These are phyloP conservation scores for Scomber scombrus DNA, from an alignment of 2,113 vertebrate species.

Conservation along the genomic window DNA sequence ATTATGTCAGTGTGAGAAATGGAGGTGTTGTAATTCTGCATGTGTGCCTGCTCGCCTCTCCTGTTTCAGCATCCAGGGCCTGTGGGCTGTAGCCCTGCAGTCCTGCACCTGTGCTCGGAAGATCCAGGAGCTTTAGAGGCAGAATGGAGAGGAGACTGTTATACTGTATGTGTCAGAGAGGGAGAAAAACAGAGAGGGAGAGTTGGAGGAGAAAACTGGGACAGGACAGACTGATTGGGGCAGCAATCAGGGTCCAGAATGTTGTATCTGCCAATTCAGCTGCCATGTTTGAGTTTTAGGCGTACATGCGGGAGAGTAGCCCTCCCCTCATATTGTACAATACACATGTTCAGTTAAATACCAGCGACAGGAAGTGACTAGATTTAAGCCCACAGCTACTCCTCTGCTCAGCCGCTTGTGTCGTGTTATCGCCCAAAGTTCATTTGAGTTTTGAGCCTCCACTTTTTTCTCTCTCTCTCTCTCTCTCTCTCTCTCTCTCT, in stretches of 20 bases:
- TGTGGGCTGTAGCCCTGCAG: constrained; percentile 69
- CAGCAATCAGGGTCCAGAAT: constrained; percentile 38
- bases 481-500: background rate
- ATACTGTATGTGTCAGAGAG: constrained; percentile 36
- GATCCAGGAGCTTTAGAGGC: constrained; percentile 69
- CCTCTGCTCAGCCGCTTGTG: constrained; percentile 60
- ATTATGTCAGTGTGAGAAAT: constrained; percentile 84
- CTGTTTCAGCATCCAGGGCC: constrained; percentile 71
- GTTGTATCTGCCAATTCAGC: constrained; percentile 49
- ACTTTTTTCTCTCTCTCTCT: background rate
- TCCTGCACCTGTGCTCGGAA: constrained; percentile 74
- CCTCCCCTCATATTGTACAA: constrained; percentile 14
- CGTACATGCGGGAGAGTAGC: constrained; percentile 14
- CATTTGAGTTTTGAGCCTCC: constrained; percentile 58
- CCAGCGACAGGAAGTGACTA: constrained; percentile 53
- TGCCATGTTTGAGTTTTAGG: constrained; percentile 47
- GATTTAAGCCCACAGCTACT: constrained; percentile 41
- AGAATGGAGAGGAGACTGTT: constrained; percentile 58
- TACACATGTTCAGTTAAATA: constrained; percentile 62
- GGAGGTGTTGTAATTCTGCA: constrained; percentile 74
- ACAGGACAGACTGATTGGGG: constrained; percentile 47
- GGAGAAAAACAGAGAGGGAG: constrained; percentile 13
- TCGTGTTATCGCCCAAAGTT: constrained; percentile 66
- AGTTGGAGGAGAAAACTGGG: constrained; percentile 56
- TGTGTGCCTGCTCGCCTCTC: constrained; percentile 72